These are phyloP conservation scores for Amphipyra berbera DNA, from an alignment of 2,888 invertebrate genomes.

Conservation along the genomic window DNA sequence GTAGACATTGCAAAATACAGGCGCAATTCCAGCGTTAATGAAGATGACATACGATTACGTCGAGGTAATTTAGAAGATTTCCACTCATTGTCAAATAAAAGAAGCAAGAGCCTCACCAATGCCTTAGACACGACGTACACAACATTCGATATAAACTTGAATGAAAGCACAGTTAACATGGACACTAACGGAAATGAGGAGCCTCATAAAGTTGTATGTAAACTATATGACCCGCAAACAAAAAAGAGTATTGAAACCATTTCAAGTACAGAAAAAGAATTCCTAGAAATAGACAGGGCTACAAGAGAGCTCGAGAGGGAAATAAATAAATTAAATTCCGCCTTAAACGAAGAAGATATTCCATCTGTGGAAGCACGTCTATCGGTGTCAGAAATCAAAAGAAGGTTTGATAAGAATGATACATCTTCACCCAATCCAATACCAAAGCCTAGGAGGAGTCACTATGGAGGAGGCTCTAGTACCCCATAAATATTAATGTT, in stretches of 20 bases:
- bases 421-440: constrained; percentile 88
- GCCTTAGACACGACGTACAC: constrained; percentile 73
- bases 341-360: constrained; percentile 82
- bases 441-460: constrained; percentile 90
- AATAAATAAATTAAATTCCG: constrained; percentile 85
- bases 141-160: constrained; percentile 83
- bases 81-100: constrained; percentile 77
- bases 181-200: constrained; percentile 81
- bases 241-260: constrained; percentile 84
- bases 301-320: constrained; percentile 84
- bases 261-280: constrained; percentile 86
- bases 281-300: constrained; percentile 85
- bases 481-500: constrained; percentile 64
- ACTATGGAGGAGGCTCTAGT: constrained; percentile 77
- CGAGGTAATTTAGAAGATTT: constrained; percentile 85
- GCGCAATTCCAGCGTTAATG: constrained; percentile 85
- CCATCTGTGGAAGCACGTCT: constrained; percentile 71
- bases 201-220: constrained; percentile 83
- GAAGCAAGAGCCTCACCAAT: constrained; percentile 84
- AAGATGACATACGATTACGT: constrained; percentile 82
- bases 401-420: constrained; percentile 87
- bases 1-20: constrained; percentile 82
- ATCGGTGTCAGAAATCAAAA: constrained; percentile 86
- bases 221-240: constrained; percentile 75
- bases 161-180: constrained; percentile 69